Base-by-base conservation (phyloP, 2,888 invertebrate genomes). In the Incurvaria masculella region DNA sequence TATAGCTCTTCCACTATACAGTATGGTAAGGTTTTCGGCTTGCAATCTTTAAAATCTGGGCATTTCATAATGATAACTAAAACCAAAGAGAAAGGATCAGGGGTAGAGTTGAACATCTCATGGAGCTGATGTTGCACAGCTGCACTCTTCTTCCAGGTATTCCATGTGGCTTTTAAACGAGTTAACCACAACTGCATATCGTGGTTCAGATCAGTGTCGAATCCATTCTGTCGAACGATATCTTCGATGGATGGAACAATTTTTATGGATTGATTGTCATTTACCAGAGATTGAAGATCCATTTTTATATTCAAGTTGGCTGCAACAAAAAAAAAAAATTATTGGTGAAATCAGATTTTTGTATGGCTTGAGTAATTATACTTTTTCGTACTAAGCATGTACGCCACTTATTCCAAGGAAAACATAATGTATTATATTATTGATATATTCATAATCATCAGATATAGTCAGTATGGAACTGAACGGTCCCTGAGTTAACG, bases 1-100 rank as follows among this genome's bases (percentile, higher is more conserved):
- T 79, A 69, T 51, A 87, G 74, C 47, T 80, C 80, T 62, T 86
- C 86, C 54, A 87, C 73, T 52, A 87, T 81, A 54, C 80, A 81
- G 60, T 81, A 78, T 21, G 87, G 78, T 47, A 87, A 73, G 27
- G 82, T 73, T 63, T 81, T 86, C 26, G 72, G 74, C 65, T 86
- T 87, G 48, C 83, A 79, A 57, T 81, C 80, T 61, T 83, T 79
- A 55, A 81, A 84, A 54, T 86, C 86, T 52, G 79, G 72, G 57
- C 81, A 82, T 61, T 84, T 84, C 49, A 83, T 79, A 48, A 85
- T 66, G 55, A 87, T 76, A 50, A 80, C 65, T 49, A 88, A 63
- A 21, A 78, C 79, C 50, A 83, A 72, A 56, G 81, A 72, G 60
- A 81, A 86, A 3, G 86, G 83, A 63, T 88, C 84, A 19, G 67